Percentiles rank a stretch among this genome's conserved stretches.
Evolutionary conservation across 2,797 vertebrate genomes (phyloP).

Genomic region (Odontamblyopus lacepedii): DNA sequence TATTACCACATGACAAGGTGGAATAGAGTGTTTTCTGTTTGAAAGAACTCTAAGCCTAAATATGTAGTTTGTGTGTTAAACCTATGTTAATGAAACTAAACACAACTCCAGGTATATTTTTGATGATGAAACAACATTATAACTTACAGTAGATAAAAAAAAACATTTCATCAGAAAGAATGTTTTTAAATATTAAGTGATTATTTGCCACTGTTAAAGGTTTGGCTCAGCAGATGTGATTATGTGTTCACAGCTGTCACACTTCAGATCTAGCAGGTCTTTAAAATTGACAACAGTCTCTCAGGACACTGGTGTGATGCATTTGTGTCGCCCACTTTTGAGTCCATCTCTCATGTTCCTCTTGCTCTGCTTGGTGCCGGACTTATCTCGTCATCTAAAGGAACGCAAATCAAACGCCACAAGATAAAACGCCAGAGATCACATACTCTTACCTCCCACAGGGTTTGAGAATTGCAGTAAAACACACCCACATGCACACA

Average conservation of each 20-base stretch:
- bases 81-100: no score
- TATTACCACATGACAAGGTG: no score
- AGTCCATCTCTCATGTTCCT: constrained; percentile 16
- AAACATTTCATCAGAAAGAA: not conserved
- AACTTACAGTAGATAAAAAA: not conserved
- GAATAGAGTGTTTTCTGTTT: no score
- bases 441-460: constrained; percentile 33
- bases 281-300: not conserved
- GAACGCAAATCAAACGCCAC: constrained; percentile 32
- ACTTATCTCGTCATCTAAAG: constrained; percentile 44
- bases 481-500: not conserved
- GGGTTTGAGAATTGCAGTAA: constrained; percentile 13
- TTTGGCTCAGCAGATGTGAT: not conserved
- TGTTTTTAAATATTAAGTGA: not conserved
- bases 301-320: constrained; percentile 12
- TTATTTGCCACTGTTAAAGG: not conserved
- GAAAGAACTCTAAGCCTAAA: no score
- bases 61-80: no score
- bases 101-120: no score
- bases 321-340: constrained; percentile 28
- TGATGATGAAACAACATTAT: no score
- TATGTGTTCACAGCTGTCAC: constrained; percentile 12
- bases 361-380: constrained; percentile 31
- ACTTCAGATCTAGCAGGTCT: constrained; percentile 2
- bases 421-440: constrained; percentile 18